Conservation (phyloP, 2,888 invertebrate species). For the Dioctria rufipes region DNA sequence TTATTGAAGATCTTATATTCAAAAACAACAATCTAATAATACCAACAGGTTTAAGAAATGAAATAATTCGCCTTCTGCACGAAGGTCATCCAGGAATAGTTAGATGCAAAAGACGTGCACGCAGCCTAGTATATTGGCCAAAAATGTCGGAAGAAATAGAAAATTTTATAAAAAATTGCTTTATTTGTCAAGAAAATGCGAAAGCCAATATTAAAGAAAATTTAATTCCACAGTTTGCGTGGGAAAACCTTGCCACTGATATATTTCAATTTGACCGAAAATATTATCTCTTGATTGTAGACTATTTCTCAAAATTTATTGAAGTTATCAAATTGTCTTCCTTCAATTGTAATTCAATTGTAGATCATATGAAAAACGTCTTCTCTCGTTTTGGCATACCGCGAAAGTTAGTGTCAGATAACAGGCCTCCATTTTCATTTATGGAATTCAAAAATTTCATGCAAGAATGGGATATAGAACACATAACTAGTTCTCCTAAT, state of each 20-base stretch:
- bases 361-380: conserved; percentile 39
- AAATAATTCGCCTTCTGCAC: too few species aligned
- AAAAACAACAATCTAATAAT: too few species aligned
- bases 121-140: conserved; percentile 50
- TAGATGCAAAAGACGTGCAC: conserved; percentile 12
- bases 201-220: background rate
- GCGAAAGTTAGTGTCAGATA: conserved; percentile 23
- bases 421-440: conserved; percentile 23
- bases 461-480: conserved; percentile 22
- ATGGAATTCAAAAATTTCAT: conserved; percentile 11
- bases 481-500: conserved; percentile 15
- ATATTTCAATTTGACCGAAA: conserved; percentile 1
- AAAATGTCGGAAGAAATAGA: conserved; percentile 39
- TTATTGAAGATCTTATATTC: too few species aligned
- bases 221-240: background rate
- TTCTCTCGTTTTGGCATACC: conserved; percentile 51
- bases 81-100: too few species aligned
- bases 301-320: conserved; percentile 51
- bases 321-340: conserved; percentile 37
- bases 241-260: conserved; percentile 3
- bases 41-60: too few species aligned
- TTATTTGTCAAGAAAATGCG: background rate
- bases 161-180: conserved; percentile 38
- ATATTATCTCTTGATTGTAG: conserved; percentile 36
- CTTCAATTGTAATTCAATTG: conserved; percentile 3